These are phyloP conservation scores for Bruchidius siliquastri DNA, from an alignment of 2,888 invertebrate genomes.

Conservation along the genomic window DNA sequence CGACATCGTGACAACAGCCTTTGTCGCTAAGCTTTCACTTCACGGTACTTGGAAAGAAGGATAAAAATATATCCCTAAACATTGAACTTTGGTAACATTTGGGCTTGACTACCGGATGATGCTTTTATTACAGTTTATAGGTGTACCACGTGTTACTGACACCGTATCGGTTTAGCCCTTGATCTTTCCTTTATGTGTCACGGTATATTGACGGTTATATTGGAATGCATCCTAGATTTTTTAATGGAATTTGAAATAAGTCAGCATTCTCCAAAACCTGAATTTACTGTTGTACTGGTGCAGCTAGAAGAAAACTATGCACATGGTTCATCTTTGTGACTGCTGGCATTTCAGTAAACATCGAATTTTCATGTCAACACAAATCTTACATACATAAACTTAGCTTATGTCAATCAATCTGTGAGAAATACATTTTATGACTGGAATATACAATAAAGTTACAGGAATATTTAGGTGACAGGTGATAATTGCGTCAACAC, in stretches of 20 bases:
- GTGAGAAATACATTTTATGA: no score
- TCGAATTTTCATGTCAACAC: no score
- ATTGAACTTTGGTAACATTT: background rate
- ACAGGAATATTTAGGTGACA: no score
- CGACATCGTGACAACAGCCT: conserved; percentile 34
- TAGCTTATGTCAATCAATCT: no score
- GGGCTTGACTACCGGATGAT: background rate
- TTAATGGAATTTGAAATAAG: background rate
- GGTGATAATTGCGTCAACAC: no score
- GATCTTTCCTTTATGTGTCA: background rate
- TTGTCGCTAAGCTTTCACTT: conserved; percentile 8
- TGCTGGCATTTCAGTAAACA: no score
- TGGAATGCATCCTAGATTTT: background rate
- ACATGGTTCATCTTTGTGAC: no score
- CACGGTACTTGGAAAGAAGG: background rate
- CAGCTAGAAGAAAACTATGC: no score
- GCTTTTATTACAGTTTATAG: background rate
- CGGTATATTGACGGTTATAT: background rate
- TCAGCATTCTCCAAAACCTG: no score
- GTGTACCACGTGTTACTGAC: background rate
- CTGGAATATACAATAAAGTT: no score
- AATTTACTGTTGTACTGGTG: no score
- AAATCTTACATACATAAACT: no score
- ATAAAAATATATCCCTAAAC: background rate
- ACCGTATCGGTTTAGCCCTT: background rate